Percentiles rank a stretch among this genome's conserved stretches.
Conservation (phyloP, 2,113 vertebrate genomes). For the Pluvialis apricaria region DNA sequence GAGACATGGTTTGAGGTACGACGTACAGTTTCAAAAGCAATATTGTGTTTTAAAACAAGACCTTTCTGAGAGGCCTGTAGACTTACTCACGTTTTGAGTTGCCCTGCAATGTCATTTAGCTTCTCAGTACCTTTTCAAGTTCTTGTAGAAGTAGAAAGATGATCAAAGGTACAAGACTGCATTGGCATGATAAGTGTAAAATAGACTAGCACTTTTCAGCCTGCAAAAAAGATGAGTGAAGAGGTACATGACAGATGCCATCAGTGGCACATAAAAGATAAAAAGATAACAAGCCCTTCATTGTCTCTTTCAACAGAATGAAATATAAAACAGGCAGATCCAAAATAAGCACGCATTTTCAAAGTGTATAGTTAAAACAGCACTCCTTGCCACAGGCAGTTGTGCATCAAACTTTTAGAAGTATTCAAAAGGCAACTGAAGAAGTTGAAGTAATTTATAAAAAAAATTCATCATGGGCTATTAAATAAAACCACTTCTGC, state of each 20-base stretch:
- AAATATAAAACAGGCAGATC: not conserved
- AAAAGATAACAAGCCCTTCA: not conserved
- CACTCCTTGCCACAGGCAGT: not conserved
- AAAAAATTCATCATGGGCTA: not conserved
- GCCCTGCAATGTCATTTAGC: not conserved
- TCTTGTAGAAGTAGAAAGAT: not conserved
- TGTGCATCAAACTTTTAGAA: not conserved
- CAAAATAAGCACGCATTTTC: not conserved
- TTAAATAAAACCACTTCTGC: not conserved
- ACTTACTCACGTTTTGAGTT: not conserved
- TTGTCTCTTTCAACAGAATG: not conserved
- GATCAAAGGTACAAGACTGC: constrained; percentile 11
- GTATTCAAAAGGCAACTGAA: not conserved
- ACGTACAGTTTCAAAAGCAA: not conserved
- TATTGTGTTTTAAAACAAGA: not conserved
- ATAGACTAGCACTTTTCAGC: not conserved
- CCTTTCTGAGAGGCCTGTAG: not conserved
- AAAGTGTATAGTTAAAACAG: not conserved
- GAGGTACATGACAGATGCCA: not conserved
- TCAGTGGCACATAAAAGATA: not conserved
- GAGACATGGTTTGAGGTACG: not conserved
- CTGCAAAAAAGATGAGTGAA: not conserved
- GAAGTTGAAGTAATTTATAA: not conserved
- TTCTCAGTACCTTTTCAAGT: not conserved
- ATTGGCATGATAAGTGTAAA: not conserved